Percentiles rank a stretch among this genome's conserved stretches.
These are phyloP conservation scores for Haliclona indistincta DNA, from an alignment of 37 sponge, comb jelly and placozoan species.

Conservation along the genomic window DNA sequence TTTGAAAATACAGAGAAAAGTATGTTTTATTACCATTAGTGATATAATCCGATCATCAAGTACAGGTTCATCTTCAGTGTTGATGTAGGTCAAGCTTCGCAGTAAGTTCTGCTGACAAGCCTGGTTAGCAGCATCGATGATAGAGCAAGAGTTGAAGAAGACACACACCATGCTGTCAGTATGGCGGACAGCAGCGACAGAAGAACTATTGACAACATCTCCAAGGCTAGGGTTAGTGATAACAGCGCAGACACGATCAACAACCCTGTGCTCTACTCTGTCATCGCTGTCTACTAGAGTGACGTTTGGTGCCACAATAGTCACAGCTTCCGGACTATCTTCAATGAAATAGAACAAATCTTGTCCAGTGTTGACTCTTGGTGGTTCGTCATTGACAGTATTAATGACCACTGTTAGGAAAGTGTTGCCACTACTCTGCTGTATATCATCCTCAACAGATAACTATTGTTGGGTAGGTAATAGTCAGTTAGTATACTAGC, in stretches of 20 bases:
- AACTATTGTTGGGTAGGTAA: neutral
- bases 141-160: neutral
- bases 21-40: slow-evolving; percentile 19
- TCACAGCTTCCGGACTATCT: slow-evolving; percentile 8
- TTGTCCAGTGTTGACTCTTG: neutral
- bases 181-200: neutral
- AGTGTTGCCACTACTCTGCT: neutral
- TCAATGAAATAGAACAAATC: neutral
- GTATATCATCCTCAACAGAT: neutral
- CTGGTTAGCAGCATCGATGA: neutral
- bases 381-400: slow-evolving; percentile 7
- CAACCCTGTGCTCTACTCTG: slow-evolving; percentile 20
- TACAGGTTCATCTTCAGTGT: slow-evolving; percentile 37
- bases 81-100: slow-evolving; percentile 19
- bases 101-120: slow-evolving; percentile 17
- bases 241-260: neutral
- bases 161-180: neutral
- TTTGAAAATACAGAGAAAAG: neutral
- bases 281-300: slow-evolving; percentile 41
- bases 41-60: slow-evolving; percentile 1
- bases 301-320: slow-evolving; percentile 6
- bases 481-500: neutral
- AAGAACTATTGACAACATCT: slow-evolving; percentile 12
- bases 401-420: neutral
- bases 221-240: slow-evolving; percentile 12